phyloP scores from a whole-genome alignment of 2,888 invertebrate species.

The Raillietiella orientalis region DNA sequence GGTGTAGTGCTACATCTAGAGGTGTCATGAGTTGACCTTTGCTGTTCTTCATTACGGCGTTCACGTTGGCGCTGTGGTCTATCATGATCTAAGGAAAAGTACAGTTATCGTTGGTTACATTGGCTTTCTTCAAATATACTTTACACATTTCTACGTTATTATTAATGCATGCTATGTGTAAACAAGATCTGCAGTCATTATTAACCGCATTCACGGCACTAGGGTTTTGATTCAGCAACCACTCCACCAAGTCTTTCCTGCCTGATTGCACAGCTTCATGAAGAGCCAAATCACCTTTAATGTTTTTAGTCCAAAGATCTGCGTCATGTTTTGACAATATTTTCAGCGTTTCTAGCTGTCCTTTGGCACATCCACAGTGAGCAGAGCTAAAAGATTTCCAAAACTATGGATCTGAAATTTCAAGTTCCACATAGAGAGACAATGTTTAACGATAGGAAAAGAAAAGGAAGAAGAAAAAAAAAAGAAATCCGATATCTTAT shows the following conservation, averaged over 20 bases:
- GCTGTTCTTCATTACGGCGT: slow-evolving; percentile 44
- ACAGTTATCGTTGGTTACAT: too few species aligned
- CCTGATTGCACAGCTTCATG: slow-evolving; percentile 89
- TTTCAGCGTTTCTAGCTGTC: slow-evolving; percentile 59
- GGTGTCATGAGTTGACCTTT: slow-evolving; percentile 63
- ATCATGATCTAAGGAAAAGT: slow-evolving; percentile 23
- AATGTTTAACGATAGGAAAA: too few species aligned
- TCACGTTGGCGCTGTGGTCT: slow-evolving; percentile 52
- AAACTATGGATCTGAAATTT: too few species aligned
- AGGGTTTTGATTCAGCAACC: slow-evolving; percentile 50
- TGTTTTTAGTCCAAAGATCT: slow-evolving; percentile 67
- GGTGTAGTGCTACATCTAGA: slow-evolving; percentile 55
- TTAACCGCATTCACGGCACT: slow-evolving; percentile 52
- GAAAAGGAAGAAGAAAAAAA: too few species aligned
- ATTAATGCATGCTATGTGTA: slow-evolving; percentile 76
- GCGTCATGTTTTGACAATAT: slow-evolving; percentile 39
- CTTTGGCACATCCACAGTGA: slow-evolving; percentile 82
- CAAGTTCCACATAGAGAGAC: too few species aligned
- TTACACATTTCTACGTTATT: slow-evolving; percentile 64
- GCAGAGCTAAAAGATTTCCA: slow-evolving; percentile 31
- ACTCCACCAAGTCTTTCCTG: slow-evolving; percentile 50
- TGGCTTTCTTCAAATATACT: too few species aligned
- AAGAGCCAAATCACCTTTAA: slow-evolving; percentile 71
- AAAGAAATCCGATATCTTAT: too few species aligned
- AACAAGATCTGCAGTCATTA: slow-evolving; percentile 62